Conservation (phyloP, 2,113 vertebrate genomes). For the Larimichthys polyactis region DNA sequence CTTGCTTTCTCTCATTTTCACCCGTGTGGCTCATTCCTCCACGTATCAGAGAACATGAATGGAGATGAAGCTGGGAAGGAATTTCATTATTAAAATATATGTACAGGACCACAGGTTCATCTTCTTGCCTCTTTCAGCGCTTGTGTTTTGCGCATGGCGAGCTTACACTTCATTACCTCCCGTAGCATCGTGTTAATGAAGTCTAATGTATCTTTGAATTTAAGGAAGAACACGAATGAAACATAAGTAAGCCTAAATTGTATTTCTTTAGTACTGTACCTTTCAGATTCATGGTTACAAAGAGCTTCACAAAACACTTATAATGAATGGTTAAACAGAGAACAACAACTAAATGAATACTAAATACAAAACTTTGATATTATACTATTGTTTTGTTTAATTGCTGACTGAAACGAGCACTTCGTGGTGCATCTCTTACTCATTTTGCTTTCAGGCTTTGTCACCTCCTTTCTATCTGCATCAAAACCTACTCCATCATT, state of each 20-base stretch:
- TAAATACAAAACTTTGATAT: no score
- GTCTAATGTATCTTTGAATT: background rate
- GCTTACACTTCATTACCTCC: background rate
- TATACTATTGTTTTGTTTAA: background rate
- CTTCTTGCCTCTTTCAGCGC: background rate
- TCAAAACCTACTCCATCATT: no score
- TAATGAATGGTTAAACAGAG: no score
- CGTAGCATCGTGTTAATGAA: background rate
- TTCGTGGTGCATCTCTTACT: background rate
- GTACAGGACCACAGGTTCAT: background rate
- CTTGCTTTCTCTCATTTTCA: constrained; percentile 28
- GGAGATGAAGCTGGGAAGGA: constrained; percentile 6
- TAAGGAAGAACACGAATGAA: background rate
- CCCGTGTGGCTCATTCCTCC: constrained; percentile 1
- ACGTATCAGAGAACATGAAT: background rate
- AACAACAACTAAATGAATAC: background rate
- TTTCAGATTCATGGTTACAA: background rate
- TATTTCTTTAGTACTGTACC: background rate
- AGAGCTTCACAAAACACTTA: background rate
- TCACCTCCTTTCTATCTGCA: background rate
- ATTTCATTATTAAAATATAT: constrained; percentile 28
- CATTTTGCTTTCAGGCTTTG: background rate
- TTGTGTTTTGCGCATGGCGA: background rate
- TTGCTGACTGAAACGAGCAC: background rate
- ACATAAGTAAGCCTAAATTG: background rate